These are phyloP conservation scores for Equus przewalskii DNA, from an alignment of 2,113 vertebrate species.

Conservation along the genomic window DNA sequence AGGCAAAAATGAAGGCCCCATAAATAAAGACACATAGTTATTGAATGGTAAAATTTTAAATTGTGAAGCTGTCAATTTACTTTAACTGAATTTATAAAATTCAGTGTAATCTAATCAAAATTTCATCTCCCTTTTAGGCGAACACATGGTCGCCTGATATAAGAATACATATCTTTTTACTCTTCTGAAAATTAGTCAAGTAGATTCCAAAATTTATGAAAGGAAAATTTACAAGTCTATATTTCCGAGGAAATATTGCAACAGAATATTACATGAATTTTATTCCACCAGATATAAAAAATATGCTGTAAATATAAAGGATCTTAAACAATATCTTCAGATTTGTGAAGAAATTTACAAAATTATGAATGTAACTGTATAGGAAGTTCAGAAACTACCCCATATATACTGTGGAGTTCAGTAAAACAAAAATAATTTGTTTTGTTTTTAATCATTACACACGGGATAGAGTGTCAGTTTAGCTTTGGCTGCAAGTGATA, in stretches of 20 bases:
- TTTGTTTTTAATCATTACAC: neutral
- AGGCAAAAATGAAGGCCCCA: neutral
- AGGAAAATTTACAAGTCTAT: neutral
- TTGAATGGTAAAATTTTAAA: neutral
- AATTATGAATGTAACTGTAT: neutral
- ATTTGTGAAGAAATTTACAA: neutral
- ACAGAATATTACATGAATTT: neutral
- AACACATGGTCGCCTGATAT: neutral
- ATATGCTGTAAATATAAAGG: neutral
- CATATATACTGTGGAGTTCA: neutral
- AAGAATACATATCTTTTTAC: neutral
- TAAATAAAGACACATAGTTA: neutral
- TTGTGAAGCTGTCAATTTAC: neutral
- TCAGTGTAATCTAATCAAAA: neutral
- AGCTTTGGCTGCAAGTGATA: neutral
- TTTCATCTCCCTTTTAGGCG: neutral
- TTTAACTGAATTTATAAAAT: neutral
- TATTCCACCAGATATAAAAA: neutral
- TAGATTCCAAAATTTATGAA: constrained; percentile 18
- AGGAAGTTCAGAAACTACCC: neutral
- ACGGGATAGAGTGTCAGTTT: neutral
- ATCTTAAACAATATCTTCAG: neutral
- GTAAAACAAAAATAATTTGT: neutral
- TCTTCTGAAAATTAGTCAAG: neutral
- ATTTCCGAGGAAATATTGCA: neutral